Conservation (phyloP, 2,797 vertebrate genomes). For the Moxostoma hubbsi region DNA sequence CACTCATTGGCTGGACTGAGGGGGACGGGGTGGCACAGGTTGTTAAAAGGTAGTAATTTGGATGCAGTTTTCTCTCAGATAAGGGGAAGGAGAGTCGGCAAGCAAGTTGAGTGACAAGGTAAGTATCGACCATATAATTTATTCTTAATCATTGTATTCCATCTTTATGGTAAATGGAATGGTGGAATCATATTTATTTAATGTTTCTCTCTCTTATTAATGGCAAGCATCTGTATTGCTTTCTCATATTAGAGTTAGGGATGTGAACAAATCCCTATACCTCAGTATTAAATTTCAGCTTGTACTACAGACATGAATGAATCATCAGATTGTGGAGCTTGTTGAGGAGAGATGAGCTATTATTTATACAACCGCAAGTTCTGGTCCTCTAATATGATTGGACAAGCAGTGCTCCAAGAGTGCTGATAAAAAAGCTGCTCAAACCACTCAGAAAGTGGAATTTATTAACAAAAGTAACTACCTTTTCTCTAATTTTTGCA, state of each 20-base stretch:
- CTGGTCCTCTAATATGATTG: no score
- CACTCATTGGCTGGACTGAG: slow-evolving; percentile 63
- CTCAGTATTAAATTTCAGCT: not conserved
- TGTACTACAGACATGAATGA: not conserved
- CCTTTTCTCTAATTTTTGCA: no score
- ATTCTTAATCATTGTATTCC: not conserved
- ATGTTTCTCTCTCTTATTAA: not conserved
- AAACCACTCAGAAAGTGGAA: no score
- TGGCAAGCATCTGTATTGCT: not conserved
- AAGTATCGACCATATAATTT: slow-evolving; percentile 46
- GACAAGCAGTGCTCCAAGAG: no score
- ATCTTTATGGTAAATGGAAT: not conserved
- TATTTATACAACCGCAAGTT: not conserved
- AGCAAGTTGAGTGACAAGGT: slow-evolving; percentile 64
- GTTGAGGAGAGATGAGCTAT: not conserved
- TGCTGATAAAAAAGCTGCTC: no score
- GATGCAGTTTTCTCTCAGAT: slow-evolving; percentile 52
- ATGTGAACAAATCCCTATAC: not conserved
- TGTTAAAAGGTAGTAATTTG: slow-evolving; percentile 71
- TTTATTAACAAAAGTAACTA: no score
- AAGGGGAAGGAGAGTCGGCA: slow-evolving; percentile 62
- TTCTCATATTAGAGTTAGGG: not conserved
- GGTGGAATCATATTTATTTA: not conserved
- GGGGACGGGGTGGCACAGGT: slow-evolving; percentile 50
- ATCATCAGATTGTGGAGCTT: not conserved